Evolutionary conservation across 2,113 vertebrate species (phyloP).

Genomic region (Pitta sordida): DNA sequence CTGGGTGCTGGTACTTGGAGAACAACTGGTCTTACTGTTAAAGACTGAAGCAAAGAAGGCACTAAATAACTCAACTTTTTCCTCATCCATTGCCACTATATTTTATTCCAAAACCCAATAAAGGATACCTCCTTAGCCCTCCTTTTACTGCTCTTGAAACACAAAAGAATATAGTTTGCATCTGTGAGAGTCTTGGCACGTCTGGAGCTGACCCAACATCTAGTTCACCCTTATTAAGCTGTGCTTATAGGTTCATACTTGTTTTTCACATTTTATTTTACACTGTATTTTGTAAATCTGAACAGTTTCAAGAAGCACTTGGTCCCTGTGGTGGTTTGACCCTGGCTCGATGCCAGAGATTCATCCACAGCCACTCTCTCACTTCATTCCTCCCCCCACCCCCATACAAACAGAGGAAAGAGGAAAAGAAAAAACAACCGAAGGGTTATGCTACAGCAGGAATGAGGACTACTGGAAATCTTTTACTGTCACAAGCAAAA

Average conservation of each 20-base stretch:
- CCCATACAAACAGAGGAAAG: too few relatives aligned
- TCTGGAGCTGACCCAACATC: background rate
- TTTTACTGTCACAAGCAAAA: too few relatives aligned
- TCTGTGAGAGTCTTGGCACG: background rate
- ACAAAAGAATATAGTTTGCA: background rate
- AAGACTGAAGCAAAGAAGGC: background rate
- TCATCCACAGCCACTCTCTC: too few relatives aligned
- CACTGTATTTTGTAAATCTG: background rate
- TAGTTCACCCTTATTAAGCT: background rate
- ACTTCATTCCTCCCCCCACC: too few relatives aligned
- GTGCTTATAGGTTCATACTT: background rate
- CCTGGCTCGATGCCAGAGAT: too few relatives aligned
- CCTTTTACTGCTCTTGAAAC: background rate
- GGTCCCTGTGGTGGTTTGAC: too few relatives aligned
- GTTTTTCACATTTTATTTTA: background rate
- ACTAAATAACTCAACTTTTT: background rate
- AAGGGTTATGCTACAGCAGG: too few relatives aligned
- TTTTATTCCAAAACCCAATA: background rate
- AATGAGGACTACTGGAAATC: too few relatives aligned
- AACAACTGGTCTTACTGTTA: background rate
- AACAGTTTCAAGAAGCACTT: background rate
- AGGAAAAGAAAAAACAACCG: too few relatives aligned
- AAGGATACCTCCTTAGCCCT: background rate
- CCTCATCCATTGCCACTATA: background rate
- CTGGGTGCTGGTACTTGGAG: background rate